These are phyloP conservation scores for Tinea semifulvella DNA, from an alignment of 2,888 invertebrate species.

Conservation along the genomic window DNA sequence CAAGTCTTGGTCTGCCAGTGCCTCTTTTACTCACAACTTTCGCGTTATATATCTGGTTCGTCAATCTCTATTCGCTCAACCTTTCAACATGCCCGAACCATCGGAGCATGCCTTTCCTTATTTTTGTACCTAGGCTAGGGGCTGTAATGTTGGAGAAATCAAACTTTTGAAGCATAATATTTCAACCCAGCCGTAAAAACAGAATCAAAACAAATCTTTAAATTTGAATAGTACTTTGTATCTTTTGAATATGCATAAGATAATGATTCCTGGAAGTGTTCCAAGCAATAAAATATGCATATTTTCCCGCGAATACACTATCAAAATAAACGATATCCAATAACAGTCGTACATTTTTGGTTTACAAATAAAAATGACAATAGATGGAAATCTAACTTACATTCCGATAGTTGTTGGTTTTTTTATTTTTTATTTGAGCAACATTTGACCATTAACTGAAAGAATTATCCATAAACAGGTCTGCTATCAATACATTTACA, in stretches of 20 bases:
- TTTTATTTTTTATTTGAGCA: too few species aligned
- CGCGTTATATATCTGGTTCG: too few species aligned
- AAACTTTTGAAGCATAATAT: not conserved
- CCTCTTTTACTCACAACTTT: too few species aligned
- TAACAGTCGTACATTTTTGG: constrained; percentile 2
- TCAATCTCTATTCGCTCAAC: too few species aligned
- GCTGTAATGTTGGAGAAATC: not conserved
- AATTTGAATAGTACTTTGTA: too few species aligned
- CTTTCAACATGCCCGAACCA: too few species aligned
- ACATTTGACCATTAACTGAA: too few species aligned
- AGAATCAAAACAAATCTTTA: not conserved
- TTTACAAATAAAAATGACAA: too few species aligned
- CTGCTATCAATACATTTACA: too few species aligned
- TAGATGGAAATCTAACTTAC: not conserved
- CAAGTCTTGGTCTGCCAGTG: too few species aligned
- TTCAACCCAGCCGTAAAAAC: not conserved
- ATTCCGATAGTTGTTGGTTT: not conserved
- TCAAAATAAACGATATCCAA: constrained; percentile 6
- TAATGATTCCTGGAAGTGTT: not conserved
- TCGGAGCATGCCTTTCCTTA: not conserved
- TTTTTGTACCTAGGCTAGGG: not conserved
- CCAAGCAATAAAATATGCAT: not conserved
- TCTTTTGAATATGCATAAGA: too few species aligned
- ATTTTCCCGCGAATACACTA: constrained; percentile 1
- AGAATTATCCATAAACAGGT: too few species aligned